Percentiles rank a stretch among this genome's conserved stretches.
Evolutionary conservation across 2,113 vertebrate genomes (phyloP).

Genomic region (Boulengeromyrus knoepffleri): DNA sequence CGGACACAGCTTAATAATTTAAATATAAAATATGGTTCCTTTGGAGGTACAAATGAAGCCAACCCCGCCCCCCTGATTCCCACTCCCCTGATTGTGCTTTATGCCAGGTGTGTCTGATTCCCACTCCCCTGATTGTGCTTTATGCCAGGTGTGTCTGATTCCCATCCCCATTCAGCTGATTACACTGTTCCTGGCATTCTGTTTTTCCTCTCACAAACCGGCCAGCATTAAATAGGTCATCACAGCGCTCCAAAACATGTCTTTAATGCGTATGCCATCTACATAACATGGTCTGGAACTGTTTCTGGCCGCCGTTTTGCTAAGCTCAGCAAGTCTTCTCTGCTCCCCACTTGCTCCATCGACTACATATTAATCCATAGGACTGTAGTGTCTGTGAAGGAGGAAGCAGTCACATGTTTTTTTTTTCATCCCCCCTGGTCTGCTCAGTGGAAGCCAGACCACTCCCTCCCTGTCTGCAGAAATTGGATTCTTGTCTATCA

Average conservation of each 20-base stretch:
- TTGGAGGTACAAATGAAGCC: not conserved
- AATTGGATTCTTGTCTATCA: not conserved
- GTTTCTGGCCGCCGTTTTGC: slow-evolving; percentile 54
- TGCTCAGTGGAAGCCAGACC: not conserved
- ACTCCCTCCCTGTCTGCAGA: not conserved
- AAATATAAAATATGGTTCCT: not conserved
- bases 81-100: not conserved
- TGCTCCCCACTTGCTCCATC: slow-evolving; percentile 32
- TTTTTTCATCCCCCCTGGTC: not conserved
- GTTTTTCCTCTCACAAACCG: slow-evolving; percentile 57
- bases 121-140: not conserved
- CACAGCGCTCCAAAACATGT: slow-evolving; percentile 62
- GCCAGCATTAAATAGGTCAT: slow-evolving; percentile 63
- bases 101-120: slow-evolving; percentile 41
- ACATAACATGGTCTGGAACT: slow-evolving; percentile 68
- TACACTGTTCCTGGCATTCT: slow-evolving; percentile 52
- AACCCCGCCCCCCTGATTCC: not conserved
- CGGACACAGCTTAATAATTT: not conserved
- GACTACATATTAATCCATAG: slow-evolving; percentile 44
- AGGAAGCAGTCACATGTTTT: slow-evolving; percentile 8
- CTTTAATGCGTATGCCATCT: slow-evolving; percentile 67
- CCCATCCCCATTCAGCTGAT: slow-evolving; percentile 38
- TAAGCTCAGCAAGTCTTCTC: slow-evolving; percentile 61
- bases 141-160: slow-evolving; percentile 40
- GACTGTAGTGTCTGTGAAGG: slow-evolving; percentile 47